Evolutionary conservation across 2,888 invertebrate species (phyloP).

Genomic region (Harpalus rufipes): DNA sequence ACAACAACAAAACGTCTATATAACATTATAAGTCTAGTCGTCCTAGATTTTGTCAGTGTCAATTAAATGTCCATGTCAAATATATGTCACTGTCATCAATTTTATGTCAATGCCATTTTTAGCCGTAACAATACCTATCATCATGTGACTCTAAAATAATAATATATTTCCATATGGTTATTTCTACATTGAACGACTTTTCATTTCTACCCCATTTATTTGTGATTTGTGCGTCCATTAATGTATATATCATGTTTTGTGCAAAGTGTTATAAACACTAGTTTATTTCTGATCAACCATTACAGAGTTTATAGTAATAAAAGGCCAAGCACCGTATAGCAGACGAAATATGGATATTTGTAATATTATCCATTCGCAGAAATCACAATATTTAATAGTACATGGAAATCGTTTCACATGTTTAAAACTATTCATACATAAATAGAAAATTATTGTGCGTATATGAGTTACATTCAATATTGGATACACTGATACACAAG

Average conservation of each 20-base stretch:
- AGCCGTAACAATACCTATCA: no score
- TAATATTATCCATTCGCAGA: slow-evolving; percentile 11
- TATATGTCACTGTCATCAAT: no score
- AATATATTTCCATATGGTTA: background rate
- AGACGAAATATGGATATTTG: slow-evolving; percentile 49
- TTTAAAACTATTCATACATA: background rate
- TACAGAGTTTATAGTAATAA: slow-evolving; percentile 46
- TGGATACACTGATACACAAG: background rate
- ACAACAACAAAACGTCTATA: no score
- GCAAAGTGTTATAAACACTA: slow-evolving; percentile 59
- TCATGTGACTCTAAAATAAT: background rate
- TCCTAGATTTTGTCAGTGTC: no score
- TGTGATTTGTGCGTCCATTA: slow-evolving; percentile 55
- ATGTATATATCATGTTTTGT: slow-evolving; percentile 62
- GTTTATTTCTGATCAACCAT: slow-evolving; percentile 61
- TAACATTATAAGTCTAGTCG: no score
- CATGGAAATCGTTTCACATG: slow-evolving; percentile 2
- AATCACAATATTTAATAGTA: background rate
- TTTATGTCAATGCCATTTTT: no score
- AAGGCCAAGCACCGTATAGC: slow-evolving; percentile 54
- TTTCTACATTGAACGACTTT: background rate
- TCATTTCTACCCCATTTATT: background rate
- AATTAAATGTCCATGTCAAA: no score
- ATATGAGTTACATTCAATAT: background rate
- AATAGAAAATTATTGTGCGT: background rate